A percentile compares a stretch with the other conserved stretches of the same genome.
Conservation (phyloP, 1,140 invertebrate genomes). For the Aphidius ervi region DNA sequence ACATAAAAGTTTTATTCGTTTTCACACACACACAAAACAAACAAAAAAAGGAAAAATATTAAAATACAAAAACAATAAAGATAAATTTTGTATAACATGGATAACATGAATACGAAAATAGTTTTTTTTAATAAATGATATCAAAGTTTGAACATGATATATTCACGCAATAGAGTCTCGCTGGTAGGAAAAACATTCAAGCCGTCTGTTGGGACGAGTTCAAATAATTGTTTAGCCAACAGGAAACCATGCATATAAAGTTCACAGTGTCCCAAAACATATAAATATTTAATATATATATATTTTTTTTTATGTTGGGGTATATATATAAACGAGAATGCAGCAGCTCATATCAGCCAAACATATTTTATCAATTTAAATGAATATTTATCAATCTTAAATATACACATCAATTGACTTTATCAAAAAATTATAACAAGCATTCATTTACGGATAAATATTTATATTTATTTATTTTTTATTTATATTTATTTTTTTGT, state of each 20-base stretch:
- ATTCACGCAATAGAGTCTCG: neutral
- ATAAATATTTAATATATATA: too few species aligned
- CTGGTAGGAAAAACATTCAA: conserved; percentile 25
- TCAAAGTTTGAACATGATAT: too few species aligned
- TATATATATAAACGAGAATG: neutral
- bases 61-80: too few species aligned
- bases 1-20: too few species aligned
- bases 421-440: neutral
- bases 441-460: neutral
- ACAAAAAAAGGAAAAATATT: too few species aligned
- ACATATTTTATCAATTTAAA: conserved; percentile 13
- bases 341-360: conserved; percentile 19
- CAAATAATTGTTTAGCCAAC: conserved; percentile 48
- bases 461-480: conserved; percentile 9
- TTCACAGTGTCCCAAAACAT: too few species aligned
- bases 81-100: too few species aligned
- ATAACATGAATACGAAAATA: too few species aligned
- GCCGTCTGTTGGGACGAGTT: conserved; percentile 31
- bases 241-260: conserved; percentile 41
- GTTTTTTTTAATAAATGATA: too few species aligned
- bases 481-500: conserved; percentile 36
- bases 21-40: too few species aligned
- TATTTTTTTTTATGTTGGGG: too few species aligned
- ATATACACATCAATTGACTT: too few species aligned
- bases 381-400: neutral